Percentiles rank a stretch among this genome's conserved stretches.
These are phyloP conservation scores for Plecotus auritus DNA, from an alignment of 2,113 vertebrate genomes.

Conservation along the genomic window DNA sequence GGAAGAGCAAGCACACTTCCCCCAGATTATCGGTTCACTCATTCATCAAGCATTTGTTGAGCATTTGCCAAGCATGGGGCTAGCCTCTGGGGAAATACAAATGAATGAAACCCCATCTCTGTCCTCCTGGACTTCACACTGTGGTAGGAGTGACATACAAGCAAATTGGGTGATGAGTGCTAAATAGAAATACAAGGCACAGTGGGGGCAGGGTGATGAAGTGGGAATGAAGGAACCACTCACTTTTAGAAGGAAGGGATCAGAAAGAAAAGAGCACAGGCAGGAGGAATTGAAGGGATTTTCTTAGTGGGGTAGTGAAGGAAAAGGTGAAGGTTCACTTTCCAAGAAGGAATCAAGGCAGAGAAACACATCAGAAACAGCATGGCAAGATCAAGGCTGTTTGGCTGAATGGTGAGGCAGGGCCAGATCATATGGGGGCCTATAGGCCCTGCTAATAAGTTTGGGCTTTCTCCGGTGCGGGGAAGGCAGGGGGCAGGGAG, in stretches of 20 bases:
- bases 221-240: background rate
- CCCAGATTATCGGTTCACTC: background rate
- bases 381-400: background rate
- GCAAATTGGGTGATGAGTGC: background rate
- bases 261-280: background rate
- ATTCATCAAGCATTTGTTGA: conserved; percentile 4
- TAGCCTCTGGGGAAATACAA: background rate
- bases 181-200: background rate
- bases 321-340: background rate
- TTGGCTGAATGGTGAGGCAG: background rate
- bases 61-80: background rate
- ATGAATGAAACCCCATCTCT: background rate
- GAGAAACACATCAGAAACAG: background rate
- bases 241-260: background rate
- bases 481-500: no score
- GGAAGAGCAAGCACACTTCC: background rate
- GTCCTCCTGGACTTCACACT: background rate
- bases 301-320: background rate
- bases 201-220: background rate
- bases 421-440: background rate
- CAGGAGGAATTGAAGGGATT: background rate
- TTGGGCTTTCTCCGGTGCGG: background rate
- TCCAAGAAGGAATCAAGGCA: background rate
- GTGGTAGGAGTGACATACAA: background rate
- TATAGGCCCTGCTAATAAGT: background rate